Evolutionary conservation across 2,113 vertebrate species (phyloP), one percentile per base, ranked within the genome.

Genomic region (Martes martes): DNA sequence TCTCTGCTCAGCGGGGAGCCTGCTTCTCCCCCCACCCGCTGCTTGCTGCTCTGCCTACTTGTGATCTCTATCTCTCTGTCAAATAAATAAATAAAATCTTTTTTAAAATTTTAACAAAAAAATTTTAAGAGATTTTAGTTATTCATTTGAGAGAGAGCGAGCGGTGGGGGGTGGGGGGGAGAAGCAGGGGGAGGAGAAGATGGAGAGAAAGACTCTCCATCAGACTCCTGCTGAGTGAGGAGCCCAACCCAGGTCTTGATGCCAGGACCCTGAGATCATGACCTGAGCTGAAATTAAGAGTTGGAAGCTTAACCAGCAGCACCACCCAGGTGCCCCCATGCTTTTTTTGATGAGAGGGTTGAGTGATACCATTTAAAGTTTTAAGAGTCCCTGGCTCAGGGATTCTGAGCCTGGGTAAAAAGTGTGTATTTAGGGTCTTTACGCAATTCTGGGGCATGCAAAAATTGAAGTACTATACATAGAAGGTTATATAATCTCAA

Each of bases 21-120:
- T 55, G 52, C 52, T 6, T 1, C 16, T 0, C 14, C 50, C 14
- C 16, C 5, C 52, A 16, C 5, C 52, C 5, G 1, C 52, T 1
- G 16, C 52, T 55, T 55, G 15, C 52, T 55, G 52, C 5, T 55
- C 52, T 55, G 52, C 52, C 52, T 55, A 55, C 16, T 55, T 55
- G 52, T 55, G 52, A 55, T 55, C 52, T 55, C 52, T 18, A 18
- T 61, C 59, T 61, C 59, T 61, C 24, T 61, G 59, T 61, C 59
- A 61, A 26, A 61, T 26, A 61, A 61, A 26, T 61, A 61, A 24
- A 26, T 61, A 26, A 61, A 61, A 61, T 61, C 23, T 61, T 59
- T 57, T 57, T 59, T 0, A 24, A 61, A 63, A 26, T 23, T 23
- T 23, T 23, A 21, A 59, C 50, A 52, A 61, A 61, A 59, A 24